Conservation (phyloP, 2,797 vertebrate genomes). For the Diceros bicornis region DNA sequence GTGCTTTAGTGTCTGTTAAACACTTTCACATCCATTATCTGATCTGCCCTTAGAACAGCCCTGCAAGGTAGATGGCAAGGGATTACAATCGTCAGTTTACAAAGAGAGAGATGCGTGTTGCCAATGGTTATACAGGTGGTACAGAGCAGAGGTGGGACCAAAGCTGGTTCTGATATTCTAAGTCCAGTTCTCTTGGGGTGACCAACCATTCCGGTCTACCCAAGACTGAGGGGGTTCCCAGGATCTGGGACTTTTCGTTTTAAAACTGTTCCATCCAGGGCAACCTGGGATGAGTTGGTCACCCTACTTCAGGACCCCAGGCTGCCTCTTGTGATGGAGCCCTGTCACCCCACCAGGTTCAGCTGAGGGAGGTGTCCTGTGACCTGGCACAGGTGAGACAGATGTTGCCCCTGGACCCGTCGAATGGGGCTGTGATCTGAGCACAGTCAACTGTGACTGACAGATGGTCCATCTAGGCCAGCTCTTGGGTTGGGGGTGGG, state of each 20-base stretch:
- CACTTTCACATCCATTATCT: slow-evolving; percentile 69
- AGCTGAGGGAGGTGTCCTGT: neutral
- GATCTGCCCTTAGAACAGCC: slow-evolving; percentile 55
- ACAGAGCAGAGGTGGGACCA: rapidly evolving
- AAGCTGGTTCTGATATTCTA: neutral
- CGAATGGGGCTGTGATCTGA: neutral
- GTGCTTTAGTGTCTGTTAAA: slow-evolving; percentile 55
- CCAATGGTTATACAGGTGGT: neutral
- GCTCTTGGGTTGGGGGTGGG: neutral
- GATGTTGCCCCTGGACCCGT: neutral
- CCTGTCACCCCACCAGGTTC: neutral
- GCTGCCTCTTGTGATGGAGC: neutral
- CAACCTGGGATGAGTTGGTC: neutral
- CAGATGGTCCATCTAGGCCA: neutral
- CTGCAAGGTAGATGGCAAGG: neutral
- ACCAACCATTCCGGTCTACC: neutral
- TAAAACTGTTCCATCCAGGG: neutral
- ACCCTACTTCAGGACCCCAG: neutral
- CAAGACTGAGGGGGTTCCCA: neutral
- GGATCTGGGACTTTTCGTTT: neutral
- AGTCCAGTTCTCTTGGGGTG: neutral
- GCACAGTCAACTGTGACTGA: no score
- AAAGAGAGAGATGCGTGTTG: neutral
- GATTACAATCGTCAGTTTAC: neutral
- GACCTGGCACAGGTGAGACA: neutral